Evolutionary conservation across 2,113 vertebrate species (phyloP).

Genomic region (Pseudopodoces humilis): DNA sequence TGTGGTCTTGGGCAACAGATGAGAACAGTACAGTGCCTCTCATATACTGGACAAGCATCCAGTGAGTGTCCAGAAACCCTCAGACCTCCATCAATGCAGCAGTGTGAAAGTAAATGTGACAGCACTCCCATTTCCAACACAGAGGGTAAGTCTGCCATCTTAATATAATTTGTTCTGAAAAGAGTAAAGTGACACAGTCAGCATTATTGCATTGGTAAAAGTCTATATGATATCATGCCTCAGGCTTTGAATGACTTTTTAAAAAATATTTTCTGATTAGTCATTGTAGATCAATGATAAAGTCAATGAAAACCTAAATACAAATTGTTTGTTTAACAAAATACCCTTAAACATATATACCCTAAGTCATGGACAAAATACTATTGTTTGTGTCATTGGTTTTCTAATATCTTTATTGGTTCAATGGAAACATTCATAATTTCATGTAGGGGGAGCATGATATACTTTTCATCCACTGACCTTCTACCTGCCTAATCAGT

Average conservation of each 20-base stretch:
- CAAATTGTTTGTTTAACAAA: neutral
- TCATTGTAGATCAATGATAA: neutral
- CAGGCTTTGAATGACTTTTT: neutral
- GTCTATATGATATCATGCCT: neutral
- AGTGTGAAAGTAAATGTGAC: constrained; percentile 98
- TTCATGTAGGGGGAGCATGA: neutral
- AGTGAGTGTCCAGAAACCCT: constrained; percentile 85
- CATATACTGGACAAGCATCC: constrained; percentile 93
- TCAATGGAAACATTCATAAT: neutral
- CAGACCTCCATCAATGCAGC: constrained; percentile 90
- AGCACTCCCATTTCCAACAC: constrained; percentile 87
- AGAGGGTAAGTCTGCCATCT: constrained; percentile 83
- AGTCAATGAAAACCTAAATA: neutral
- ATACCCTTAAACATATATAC: neutral
- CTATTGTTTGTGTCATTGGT: neutral
- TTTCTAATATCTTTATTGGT: neutral
- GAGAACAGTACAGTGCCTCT: constrained; percentile 94
- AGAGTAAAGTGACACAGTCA: neutral
- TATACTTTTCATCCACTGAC: neutral
- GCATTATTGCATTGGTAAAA: neutral
- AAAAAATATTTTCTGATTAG: neutral
- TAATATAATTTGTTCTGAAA: neutral
- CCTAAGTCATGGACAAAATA: neutral
- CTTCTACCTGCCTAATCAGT: neutral
- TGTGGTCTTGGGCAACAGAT: constrained; percentile 97